Evolutionary conservation across 2,113 vertebrate genomes (phyloP), one percentile per base, ranked within the genome.

Genomic region (Setophaga coronata): DNA sequence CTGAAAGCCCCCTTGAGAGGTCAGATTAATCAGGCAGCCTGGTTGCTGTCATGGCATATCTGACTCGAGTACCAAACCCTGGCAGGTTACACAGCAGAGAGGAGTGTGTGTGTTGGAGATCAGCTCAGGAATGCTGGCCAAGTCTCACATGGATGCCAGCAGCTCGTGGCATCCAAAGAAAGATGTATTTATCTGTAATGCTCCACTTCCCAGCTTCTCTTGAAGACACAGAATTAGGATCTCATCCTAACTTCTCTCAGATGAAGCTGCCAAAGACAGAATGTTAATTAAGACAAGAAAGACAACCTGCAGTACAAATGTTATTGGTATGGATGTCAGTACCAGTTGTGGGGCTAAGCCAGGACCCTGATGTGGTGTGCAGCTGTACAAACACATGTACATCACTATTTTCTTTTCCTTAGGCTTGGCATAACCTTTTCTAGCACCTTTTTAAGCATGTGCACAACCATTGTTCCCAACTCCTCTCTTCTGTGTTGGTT

Each of bases 241-340:
- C n/a, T 84, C 9, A 0, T 86, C 72, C 64, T 78, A 78, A 60
- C 28, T 60, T 77, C 17, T 74, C 72, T 78, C 43, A 71, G 79
- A 74, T 66, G 83, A 88, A 86, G 24, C 74, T 93, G 85, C 60
- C 40, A 88, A 51, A 74, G 64, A n/a, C 50, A 80, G 67, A 62
- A 70, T 74, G 67, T 60, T 90, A 72, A 82, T 90, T 92, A 66
- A 90, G 56, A n/a, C 60, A 86, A 90, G 64, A 51, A 51, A 57
- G 47, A 42, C 8, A 36, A 10, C 56, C 43, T 80, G 65, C 48
- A 61, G 42, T 4, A 2, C 18, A 56, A 70, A 48, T 74, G 48
- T 45, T 20, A 0, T 47, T 45, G 71, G 7, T 10, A 0, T 71
- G 14, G 53, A 2, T 47, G 51, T 18, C 33, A 64, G 3, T 57